Evolutionary conservation across 2,113 vertebrate species (phyloP).

Genomic region (Dasyurus viverrinus): DNA sequence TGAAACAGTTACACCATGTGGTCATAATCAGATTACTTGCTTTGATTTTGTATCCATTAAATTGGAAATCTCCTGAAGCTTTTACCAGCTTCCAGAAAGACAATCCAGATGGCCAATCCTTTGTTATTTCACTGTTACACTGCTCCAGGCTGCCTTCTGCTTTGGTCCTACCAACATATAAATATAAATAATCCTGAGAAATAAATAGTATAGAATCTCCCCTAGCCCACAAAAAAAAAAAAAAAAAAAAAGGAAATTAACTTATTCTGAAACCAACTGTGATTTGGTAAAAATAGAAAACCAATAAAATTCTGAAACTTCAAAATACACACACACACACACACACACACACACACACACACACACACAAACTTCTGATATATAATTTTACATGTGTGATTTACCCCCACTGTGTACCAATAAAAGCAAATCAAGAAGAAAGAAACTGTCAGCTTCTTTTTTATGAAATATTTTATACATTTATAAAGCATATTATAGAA

Average conservation of each 20-base stretch:
- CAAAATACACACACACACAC: neutral
- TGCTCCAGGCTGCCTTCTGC: neutral
- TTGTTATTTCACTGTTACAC: conserved; percentile 17
- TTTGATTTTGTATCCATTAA: conserved; percentile 10
- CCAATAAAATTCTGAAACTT: conserved; percentile 18
- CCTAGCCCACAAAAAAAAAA: no score
- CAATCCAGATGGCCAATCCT: conserved; percentile 44
- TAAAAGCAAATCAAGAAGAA: conserved; percentile 18
- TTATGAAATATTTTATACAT: neutral
- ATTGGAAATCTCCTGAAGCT: conserved; percentile 3
- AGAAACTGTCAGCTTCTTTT: neutral
- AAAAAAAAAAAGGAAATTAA: neutral
- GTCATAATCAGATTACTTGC: neutral
- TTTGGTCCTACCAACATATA: conserved; percentile 17
- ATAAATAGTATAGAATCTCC: neutral
- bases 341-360: neutral
- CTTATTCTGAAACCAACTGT: conserved; percentile 47
- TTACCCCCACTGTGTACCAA: conserved; percentile 23
- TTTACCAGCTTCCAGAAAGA: conserved; percentile 1
- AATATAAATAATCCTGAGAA: neutral
- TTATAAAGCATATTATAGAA: neutral
- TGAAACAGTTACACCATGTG: neutral
- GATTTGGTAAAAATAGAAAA: conserved; percentile 39
- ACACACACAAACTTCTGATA: conserved; percentile 27
- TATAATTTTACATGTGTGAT: neutral